Evolutionary conservation across 2,113 vertebrate species (phyloP), one percentile per base, ranked within the genome.

Genomic region (Puffinus mauretanicus): DNA sequence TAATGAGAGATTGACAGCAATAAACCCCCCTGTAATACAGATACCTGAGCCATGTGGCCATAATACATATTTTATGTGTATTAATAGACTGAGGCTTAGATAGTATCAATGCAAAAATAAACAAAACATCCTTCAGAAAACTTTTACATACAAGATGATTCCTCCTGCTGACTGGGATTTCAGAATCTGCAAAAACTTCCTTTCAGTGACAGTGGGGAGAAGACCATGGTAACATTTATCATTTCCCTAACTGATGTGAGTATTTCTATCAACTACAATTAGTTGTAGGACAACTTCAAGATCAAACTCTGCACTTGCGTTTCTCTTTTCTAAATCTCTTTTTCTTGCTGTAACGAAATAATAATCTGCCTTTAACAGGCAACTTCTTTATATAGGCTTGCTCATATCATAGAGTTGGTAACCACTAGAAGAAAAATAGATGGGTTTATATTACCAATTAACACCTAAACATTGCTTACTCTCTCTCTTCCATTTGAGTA

Each of bases 171-270:
- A 25, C 47, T 29, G 7, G 20, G 38, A 58, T 73, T 82, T 78
- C 69, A 51, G 18, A 76, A 67, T 34, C n/a, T 51, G 46, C 52
- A 57, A 60, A 42, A 66, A 26, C 21, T 54, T 72, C 21, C 32
- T 62, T 38, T 49, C 62, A 44, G 29, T 22, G n/a, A 32, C 44
- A 61, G 62, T 0, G 1, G 16, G 14, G 11, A 65, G 27, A 82
- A 36, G 61, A 69, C 24, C 14, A 51, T 14, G 40, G 29, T 9
- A 51, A 64, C 40, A 38, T 21, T 67, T 54, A 55, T 51, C 13
- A 15, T 34, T n/a, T 83, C 8, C 3, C 1, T 34, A 57, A 27
- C 22, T 51, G 15, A 47, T 0, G 0, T 16, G 25, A 55, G 13
- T 16, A 44, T 66, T 83, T 52, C 58, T 51, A 13, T 42, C n/a